phyloP scores from a whole-genome alignment of 2,113 vertebrate species.

The Microtus montanus region DNA sequence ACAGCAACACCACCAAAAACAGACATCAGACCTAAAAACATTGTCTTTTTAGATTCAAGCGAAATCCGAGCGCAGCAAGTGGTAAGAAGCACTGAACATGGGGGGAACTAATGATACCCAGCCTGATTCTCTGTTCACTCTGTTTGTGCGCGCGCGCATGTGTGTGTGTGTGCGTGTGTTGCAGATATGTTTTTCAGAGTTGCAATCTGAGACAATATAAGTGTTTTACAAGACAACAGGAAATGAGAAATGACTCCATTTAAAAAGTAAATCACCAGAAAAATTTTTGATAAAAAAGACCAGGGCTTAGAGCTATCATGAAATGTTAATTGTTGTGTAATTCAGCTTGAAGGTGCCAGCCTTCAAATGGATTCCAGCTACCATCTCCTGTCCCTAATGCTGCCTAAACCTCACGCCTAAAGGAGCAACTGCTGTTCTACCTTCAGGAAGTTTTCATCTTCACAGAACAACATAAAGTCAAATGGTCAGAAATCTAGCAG shows the following conservation, averaged over 20 bases:
- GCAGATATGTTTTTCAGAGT: background rate
- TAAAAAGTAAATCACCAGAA: background rate
- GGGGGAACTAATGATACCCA: background rate
- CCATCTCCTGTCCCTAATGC: background rate
- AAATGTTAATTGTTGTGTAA: background rate
- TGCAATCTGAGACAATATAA: background rate
- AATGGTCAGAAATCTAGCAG: slow-evolving; percentile 1
- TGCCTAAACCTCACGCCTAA: background rate
- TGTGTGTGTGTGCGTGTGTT: background rate
- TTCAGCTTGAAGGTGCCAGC: background rate
- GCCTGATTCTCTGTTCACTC: too few relatives aligned
- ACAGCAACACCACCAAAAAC: background rate
- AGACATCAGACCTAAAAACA: background rate
- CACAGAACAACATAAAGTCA: background rate
- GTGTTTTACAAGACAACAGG: background rate
- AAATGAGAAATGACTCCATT: background rate
- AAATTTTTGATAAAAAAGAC: background rate
- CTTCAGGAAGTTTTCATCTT: background rate
- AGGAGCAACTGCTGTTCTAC: background rate
- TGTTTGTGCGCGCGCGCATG: background rate
- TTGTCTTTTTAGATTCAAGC: background rate
- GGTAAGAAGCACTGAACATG: background rate
- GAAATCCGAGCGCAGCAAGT: background rate
- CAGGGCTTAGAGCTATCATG: background rate
- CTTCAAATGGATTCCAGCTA: background rate